Conservation (phyloP, 2,113 vertebrate genomes). For the Tachycineta bicolor region DNA sequence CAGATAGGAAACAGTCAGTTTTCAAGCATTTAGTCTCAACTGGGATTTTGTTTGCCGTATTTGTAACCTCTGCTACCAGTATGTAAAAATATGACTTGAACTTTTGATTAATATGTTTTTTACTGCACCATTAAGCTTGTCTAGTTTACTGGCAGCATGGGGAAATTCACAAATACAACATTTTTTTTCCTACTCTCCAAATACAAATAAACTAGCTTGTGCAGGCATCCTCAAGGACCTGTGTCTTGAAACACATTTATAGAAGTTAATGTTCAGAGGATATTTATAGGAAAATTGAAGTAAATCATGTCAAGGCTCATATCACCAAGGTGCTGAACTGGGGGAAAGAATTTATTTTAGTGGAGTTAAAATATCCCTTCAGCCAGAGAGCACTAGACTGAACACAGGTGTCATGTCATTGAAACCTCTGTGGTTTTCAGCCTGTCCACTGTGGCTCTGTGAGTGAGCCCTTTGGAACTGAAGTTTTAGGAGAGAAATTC, state of each 20-base stretch:
- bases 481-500: neutral
- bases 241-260: neutral
- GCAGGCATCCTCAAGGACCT: constrained; percentile 6
- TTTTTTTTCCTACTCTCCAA: neutral
- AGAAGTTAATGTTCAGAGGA: constrained; percentile 1
- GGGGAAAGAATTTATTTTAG: neutral
- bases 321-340: neutral
- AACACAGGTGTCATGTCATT: neutral
- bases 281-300: neutral
- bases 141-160: constrained; percentile 15
- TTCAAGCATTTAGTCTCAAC: neutral
- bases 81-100: constrained; percentile 7
- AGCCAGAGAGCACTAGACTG: neutral
- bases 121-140: constrained; percentile 34
- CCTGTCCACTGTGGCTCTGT: neutral
- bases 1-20: neutral
- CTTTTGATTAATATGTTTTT: constrained; percentile 51
- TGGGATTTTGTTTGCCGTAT: neutral
- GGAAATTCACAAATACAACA: neutral
- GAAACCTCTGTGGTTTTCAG: neutral
- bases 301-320: neutral
- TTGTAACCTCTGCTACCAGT: neutral
- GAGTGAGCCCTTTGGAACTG: neutral
- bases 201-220: constrained; percentile 20
- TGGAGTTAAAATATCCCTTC: neutral